phyloP scores from a whole-genome alignment of 2,797 vertebrate species.

The Dermochelys coriacea region DNA sequence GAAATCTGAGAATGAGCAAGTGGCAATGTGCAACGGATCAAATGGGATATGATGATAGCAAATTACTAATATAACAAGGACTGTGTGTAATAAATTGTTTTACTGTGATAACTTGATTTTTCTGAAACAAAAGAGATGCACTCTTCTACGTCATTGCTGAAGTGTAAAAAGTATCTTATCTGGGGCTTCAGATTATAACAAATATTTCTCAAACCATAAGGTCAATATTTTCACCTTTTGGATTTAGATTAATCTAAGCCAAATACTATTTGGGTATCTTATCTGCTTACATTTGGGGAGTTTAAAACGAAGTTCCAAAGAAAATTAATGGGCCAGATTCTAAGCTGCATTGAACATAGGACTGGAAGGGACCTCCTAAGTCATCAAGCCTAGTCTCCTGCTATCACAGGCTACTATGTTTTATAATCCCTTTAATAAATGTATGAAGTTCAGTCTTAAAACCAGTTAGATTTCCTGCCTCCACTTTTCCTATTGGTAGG shows the following conservation, averaged over 20 bases:
- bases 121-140: background rate
- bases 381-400: background rate
- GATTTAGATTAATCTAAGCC: background rate
- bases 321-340: background rate
- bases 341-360: background rate
- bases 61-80: background rate
- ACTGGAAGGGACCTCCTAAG: background rate
- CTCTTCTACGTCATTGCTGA: background rate
- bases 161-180: background rate
- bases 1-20: background rate
- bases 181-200: background rate
- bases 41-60: background rate
- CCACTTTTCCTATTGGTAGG: background rate
- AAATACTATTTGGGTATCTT: background rate
- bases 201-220: background rate
- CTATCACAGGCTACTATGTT: background rate
- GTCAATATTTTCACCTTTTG: background rate
- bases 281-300: background rate
- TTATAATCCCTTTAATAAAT: background rate
- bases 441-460: background rate
- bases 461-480: background rate
- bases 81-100: background rate
- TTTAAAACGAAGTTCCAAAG: background rate
- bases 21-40: background rate
- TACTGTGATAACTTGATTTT: too few species aligned